Percentiles rank a stretch among this genome's conserved stretches.
phyloP scores from a whole-genome alignment of 1,140 invertebrate species.

The Sarcophaga bullata region DNA sequence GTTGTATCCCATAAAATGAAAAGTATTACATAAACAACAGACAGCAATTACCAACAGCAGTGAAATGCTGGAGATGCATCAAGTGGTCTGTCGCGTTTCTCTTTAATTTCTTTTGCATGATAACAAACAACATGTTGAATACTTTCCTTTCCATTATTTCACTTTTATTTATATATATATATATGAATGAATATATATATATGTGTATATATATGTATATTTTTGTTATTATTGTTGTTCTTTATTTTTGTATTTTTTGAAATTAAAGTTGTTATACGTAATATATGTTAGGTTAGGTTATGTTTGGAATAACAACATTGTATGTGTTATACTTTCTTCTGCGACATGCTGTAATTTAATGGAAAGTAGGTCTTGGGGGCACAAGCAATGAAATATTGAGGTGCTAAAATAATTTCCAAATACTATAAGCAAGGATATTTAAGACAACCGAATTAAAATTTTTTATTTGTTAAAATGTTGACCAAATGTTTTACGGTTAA shows the following conservation, averaged over 20 bases:
- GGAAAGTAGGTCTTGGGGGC: background rate
- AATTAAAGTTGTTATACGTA: slow-evolving; percentile 7
- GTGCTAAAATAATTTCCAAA: too few relatives aligned
- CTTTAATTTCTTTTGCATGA: slow-evolving; percentile 5
- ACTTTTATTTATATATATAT: slow-evolving; percentile 6
- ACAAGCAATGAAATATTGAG: background rate
- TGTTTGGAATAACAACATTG: background rate
- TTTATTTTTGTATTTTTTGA: background rate
- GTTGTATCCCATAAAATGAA: background rate
- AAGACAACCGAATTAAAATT: too few relatives aligned
- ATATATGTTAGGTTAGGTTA: slow-evolving; percentile 8
- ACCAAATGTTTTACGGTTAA: too few relatives aligned
- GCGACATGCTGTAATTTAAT: background rate
- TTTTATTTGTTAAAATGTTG: too few relatives aligned
- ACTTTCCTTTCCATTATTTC: too few relatives aligned
- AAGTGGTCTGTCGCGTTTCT: background rate
- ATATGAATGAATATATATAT: too few relatives aligned
- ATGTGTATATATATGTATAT: background rate
- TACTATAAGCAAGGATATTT: too few relatives aligned
- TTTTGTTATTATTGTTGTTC: background rate
- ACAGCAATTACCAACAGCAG: too few relatives aligned
- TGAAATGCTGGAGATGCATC: background rate
- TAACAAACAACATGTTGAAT: too few relatives aligned
- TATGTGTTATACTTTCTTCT: background rate
- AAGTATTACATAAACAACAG: slow-evolving; percentile 8